Base-by-base conservation (phyloP, 2,888 invertebrate species). In the Oligia latruncula region DNA sequence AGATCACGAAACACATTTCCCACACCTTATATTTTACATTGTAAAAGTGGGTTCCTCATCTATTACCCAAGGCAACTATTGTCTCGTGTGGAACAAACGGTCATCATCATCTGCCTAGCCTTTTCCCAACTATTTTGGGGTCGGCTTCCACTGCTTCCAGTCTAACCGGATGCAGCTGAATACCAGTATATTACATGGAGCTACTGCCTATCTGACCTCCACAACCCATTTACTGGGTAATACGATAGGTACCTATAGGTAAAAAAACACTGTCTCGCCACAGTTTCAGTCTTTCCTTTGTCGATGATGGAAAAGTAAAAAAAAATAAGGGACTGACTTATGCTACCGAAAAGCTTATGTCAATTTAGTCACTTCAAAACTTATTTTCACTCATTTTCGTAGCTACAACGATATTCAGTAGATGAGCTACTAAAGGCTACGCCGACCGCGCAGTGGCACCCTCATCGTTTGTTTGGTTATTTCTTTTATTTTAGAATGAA, bases 11-110 rank as follows among this genome's bases (percentile, higher is more conserved):
- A 62, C 67, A 82, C 72, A 55, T 81, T 49, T 64, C 15, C 3
- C 68, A 60, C 78, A 70, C 71, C 76, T 74, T 70, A 60, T 79
- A 88, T 81, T 65, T 74, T 46, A 71, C 58, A 80, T 68, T 72
- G 72, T 76, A 72, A 81, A 85, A 80, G 65, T 80, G 67, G 78
- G 65, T 71, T 52, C 49, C 40, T 71, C 58, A 15, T 81, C 79
- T 60, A n/a, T 60, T n/a, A 4, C 11, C 58, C 58, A n/a, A n/a
- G 58, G 58, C 23, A n/a, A n/a, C 58, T 60, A 11, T 4, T n/a
- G 11, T 60, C 13, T 60, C 58, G 4, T 60, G 58, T 60, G 11
- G 11, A 1, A 60, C 11, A n/a, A 60, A 60, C n/a, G 4, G n/a
- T 35, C 29, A 29, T 29, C 29, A 29, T 29, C 29, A 29, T 29